Base-by-base conservation (phyloP, 2,113 vertebrate genomes). In the Alaudala cheleensis region DNA sequence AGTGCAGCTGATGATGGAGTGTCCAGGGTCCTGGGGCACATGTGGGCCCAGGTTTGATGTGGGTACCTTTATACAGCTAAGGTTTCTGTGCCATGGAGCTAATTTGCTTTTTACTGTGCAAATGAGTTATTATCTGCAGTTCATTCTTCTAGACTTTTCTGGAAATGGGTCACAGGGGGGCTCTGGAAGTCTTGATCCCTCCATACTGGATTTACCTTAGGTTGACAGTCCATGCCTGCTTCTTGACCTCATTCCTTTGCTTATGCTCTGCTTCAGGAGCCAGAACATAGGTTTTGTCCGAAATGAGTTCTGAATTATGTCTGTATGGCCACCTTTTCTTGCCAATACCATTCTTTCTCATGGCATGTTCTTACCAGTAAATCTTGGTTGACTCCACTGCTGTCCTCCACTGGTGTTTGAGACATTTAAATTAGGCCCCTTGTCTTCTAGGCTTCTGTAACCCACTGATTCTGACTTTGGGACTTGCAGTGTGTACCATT, bases 21-120 rank as follows among this genome's bases (percentile, higher is more conserved):
- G 19, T 37, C 22, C 19, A 17, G 15, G 5, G 50, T 73, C 23
- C 28, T 73, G 51, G 44, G 33, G 37, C 31, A 24, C 6, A 2
- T 9, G 5, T 22, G 50, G 65, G 25, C 28, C 33, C 10, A 7
- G 18, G 11, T 13, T 45, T 60, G n/a, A 17, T 21, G 9, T 21
- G 17, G 17, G 40, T 40, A 6, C 14, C 14, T 60, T 82, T 40
- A 19, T 14, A 13, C 15, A 54, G 11, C 53, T 45, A 29, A 29
- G 15, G 8, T 34, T 67, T 67, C 29, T 1, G 1, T 51, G n/a
- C 15, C 5, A 0, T 47, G n/a, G 39, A 34, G 21, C 11, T 40
- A 5, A 67, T 42, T 67, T 81, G 12, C n/a, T 60, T 67, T 40
- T 60, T 53, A 34, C 39, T 53, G 2, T 53, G 45, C 24, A 40